Percentiles rank a stretch among this genome's conserved stretches.
Conservation (phyloP, 2,797 vertebrate genomes). For the Rhabdomys pumilio region DNA sequence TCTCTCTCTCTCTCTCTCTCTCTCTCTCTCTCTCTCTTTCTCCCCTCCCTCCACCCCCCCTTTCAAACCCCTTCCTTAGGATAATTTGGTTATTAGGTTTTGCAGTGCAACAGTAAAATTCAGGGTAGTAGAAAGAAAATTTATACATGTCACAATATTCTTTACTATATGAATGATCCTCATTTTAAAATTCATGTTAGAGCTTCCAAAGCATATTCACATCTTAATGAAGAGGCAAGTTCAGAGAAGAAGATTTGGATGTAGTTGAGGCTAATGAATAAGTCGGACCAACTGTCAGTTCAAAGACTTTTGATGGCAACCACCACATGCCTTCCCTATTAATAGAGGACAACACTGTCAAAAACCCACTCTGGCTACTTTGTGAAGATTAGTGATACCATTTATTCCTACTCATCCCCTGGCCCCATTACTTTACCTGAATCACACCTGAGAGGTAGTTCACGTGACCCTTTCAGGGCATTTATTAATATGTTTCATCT, state of each 20-base stretch:
- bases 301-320: not conserved
- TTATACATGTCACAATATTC: not conserved
- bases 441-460: too few species aligned
- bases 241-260: not conserved
- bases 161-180: not conserved
- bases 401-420: too few species aligned
- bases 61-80: not conserved
- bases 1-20: too few species aligned
- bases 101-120: not conserved
- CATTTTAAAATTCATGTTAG: not conserved
- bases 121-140: not conserved
- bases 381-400: rapidly evolving
- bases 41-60: not conserved
- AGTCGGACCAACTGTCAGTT: rapidly evolving
- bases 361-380: not conserved
- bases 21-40: not conserved
- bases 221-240: not conserved
- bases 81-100: not conserved
- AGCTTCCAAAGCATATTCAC: not conserved
- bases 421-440: rapidly evolving
- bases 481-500: not conserved
- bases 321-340: rapidly evolving
- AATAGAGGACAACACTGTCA: not conserved
- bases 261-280: rapidly evolving
- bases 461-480: rapidly evolving